Percentiles rank a stretch among this genome's conserved stretches.
phyloP scores from a whole-genome alignment of 2,797 vertebrate species.

The Telmatherina bonti region DNA sequence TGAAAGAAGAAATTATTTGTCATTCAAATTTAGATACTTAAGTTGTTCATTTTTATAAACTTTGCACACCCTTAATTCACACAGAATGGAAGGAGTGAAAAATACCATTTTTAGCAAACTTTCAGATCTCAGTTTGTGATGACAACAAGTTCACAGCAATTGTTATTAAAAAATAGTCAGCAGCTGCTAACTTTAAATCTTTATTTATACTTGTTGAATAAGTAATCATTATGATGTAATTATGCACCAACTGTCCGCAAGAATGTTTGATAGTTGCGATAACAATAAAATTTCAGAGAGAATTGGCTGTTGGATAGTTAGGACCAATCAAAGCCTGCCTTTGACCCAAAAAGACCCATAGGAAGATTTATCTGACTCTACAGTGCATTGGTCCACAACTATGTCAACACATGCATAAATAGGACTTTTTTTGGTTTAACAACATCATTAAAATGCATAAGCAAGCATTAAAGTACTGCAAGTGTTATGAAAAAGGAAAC shows the following conservation, averaged over 20 bases:
- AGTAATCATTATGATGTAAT: neutral
- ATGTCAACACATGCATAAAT: no score
- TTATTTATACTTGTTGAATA: neutral
- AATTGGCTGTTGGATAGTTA: neutral
- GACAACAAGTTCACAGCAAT: neutral
- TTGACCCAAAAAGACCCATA: neutral
- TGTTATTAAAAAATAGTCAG: neutral
- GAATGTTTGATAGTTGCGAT: neutral
- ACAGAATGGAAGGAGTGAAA: no score
- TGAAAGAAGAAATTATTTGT: constrained; percentile 7
- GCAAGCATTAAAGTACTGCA: neutral
- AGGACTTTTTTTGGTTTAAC: neutral
- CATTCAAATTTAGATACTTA: no score
- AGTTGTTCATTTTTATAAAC: no score
- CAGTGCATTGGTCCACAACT: no score
- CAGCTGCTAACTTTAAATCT: neutral
- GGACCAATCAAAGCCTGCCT: neutral
- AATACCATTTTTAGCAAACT: neutral
- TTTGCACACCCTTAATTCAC: no score
- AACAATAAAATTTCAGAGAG: neutral
- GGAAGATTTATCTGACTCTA: neutral
- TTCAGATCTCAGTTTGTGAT: neutral
- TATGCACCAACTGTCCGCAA: neutral
- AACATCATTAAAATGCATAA: constrained; percentile 16
- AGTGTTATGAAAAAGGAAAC: constrained; percentile 1